These are phyloP conservation scores for Tragelaphus eurycerus DNA, from an alignment of 2,797 vertebrate genomes.

Conservation along the genomic window DNA sequence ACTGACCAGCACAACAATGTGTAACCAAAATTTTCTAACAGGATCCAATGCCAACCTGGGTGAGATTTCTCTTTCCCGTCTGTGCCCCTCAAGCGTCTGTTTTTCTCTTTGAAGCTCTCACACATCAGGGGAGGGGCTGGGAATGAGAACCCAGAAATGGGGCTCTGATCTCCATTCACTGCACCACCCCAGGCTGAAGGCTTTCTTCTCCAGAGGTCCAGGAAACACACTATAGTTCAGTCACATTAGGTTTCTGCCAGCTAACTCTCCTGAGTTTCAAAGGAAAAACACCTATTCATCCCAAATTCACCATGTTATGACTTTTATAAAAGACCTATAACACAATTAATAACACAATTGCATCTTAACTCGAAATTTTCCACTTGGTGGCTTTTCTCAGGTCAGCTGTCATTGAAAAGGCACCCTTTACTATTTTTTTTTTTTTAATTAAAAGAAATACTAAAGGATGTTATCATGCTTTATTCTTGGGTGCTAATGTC, in stretches of 20 bases:
- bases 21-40: not conserved
- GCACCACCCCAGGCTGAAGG: not conserved
- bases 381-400: conserved; percentile 52
- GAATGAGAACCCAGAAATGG: not conserved
- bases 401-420: conserved; percentile 40
- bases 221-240: not conserved
- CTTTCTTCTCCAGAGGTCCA: conserved; percentile 33
- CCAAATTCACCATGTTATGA: conserved; percentile 62
- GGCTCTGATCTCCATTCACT: conserved; percentile 23
- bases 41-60: not conserved
- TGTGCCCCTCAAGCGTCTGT: not conserved
- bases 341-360: conserved; percentile 72
- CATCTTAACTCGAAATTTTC: conserved; percentile 70
- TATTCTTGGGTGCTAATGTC: conserved; percentile 28
- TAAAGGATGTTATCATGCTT: conserved; percentile 27
- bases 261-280: conserved; percentile 38
- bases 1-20: not conserved
- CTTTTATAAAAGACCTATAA: conserved; percentile 65
- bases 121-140: not conserved
- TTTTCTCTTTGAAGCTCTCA: conserved; percentile 49
- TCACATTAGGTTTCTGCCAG: conserved; percentile 25
- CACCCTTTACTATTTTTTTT: conserved; percentile 25
- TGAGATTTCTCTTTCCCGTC: not conserved
- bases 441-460: conserved; percentile 35
- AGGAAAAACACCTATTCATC: conserved; percentile 63